phyloP scores from a whole-genome alignment of 1,140 invertebrate genomes.

The Musca domestica region DNA sequence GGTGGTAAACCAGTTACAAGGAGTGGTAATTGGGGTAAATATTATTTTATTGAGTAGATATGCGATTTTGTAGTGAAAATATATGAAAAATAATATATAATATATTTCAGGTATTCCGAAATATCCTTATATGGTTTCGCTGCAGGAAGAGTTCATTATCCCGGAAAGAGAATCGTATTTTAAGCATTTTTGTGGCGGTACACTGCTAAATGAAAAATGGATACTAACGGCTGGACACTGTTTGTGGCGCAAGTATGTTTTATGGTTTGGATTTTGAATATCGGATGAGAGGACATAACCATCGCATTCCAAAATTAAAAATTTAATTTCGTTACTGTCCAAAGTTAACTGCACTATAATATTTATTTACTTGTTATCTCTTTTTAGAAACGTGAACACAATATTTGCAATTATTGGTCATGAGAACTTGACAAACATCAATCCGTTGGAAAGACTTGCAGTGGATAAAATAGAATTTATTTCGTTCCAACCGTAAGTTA shows the following conservation, averaged over 20 bases:
- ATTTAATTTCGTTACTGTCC: no score
- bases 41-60: no score
- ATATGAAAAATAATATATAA: no score
- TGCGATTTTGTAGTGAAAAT: no score
- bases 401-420: constrained; percentile 43
- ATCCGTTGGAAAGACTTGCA: constrained; percentile 22
- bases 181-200: constrained; percentile 45
- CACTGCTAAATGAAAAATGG: constrained; percentile 42
- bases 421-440: constrained; percentile 37
- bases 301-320: no score
- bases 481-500: constrained; percentile 47
- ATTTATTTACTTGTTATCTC: no score
- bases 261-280: no score
- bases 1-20: constrained; percentile 3
- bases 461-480: constrained; percentile 40
- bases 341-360: no score
- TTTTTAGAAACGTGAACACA: constrained; percentile 32
- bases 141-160: constrained; percentile 33
- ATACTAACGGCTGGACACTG: constrained; percentile 46
- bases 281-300: no score
- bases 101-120: constrained; percentile 31
- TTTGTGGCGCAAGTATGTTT: constrained; percentile 41
- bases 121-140: constrained; percentile 46
- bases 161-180: constrained; percentile 28
- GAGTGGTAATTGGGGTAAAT: not conserved